Evolutionary conservation across 1,140 invertebrate species (phyloP).

Genomic region (Neodiprion pinetum): DNA sequence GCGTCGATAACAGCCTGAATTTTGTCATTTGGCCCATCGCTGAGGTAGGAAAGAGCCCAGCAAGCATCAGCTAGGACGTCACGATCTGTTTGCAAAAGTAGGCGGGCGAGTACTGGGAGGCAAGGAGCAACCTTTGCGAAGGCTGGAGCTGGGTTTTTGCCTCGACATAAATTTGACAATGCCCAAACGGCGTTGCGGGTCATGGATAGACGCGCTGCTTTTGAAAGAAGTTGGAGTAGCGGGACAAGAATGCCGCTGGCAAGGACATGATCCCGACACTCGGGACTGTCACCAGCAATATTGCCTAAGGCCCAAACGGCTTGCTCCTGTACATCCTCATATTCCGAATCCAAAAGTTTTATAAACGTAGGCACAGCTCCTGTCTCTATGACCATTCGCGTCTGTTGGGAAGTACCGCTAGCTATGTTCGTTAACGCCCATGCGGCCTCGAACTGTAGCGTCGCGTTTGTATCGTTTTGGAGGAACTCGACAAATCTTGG

Average conservation of each 20-base stretch:
- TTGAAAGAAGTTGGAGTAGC: constrained; percentile 88
- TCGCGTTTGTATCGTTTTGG: constrained; percentile 81
- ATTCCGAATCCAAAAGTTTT: constrained; percentile 77
- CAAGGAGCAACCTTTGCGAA: constrained; percentile 87
- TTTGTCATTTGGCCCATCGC: constrained; percentile 97
- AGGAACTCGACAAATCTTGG: constrained; percentile 96
- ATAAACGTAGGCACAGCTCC: constrained; percentile 95
- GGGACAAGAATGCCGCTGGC: constrained; percentile 85
- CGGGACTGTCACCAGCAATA: constrained; percentile 94
- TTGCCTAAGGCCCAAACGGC: constrained; percentile 97
- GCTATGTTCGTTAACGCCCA: constrained; percentile 99
- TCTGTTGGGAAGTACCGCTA: constrained; percentile 94
- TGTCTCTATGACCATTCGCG: constrained; percentile 90
- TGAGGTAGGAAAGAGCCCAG: constrained; percentile 93
- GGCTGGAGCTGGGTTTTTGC: constrained; percentile 95
- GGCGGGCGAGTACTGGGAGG: constrained; percentile 84
- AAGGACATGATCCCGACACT: constrained; percentile 91
- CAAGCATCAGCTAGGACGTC: constrained; percentile 95
- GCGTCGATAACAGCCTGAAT: constrained; percentile 98
- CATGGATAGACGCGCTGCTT: constrained; percentile 86
- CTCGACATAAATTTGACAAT: constrained; percentile 94
- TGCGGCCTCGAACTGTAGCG: constrained; percentile 96
- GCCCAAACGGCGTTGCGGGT: constrained; percentile 98
- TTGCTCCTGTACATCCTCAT: constrained; percentile 95
- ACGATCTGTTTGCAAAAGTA: constrained; percentile 88